Evolutionary conservation across 2,888 invertebrate genomes (phyloP), one percentile per base, ranked within the genome.

Genomic region (Ormyrus rosae): DNA sequence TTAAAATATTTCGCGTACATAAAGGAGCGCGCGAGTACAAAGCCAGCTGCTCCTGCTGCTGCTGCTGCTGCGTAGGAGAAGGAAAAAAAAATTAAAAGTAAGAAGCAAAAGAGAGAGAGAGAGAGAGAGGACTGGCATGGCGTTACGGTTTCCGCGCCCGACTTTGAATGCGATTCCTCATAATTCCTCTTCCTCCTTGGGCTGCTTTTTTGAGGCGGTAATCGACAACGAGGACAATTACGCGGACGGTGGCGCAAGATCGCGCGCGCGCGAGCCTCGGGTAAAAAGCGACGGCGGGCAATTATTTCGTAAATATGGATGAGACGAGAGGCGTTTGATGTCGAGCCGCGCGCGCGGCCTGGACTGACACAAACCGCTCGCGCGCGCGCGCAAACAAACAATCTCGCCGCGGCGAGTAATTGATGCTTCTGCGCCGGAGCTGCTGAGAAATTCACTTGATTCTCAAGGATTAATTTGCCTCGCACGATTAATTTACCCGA

Each of bases 1-100:
- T 85, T 84, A 85, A 85, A 85, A 85, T 85, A 84, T 85, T 84
- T 84, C 83, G 79, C 75, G 79, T 81, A 75, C 48, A 63, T 64
- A 74, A 72, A 78, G 51, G 67, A 60, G 56, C 55, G 53, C 55
- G 60, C 46, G 75, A 58, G 55, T 11, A 10, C 13, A 46, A 13
- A 19, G 7, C 46, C 34, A 34, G n/a, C n/a, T 13, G 55, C 53
- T 8, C 4, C 34, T 34, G 34, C 34, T 34, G 34, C 34, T 34
- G 34, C 34, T 13, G 55, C 53, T 8, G 64, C 70, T 51, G 79
- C 53, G 53, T 34, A 48, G 50, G 34, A 69, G 11, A 55, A n/a
- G 48, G 50, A 45, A 56, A 19, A 19, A 61, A 61, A n/a, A 8
- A 55, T 45, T 48, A 67, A 9, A 48, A 53, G 69, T 45, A 63